Percentiles rank a stretch among this genome's conserved stretches.
Conservation (phyloP, 2,888 invertebrate species). For the Strigamia transsilvanica region DNA sequence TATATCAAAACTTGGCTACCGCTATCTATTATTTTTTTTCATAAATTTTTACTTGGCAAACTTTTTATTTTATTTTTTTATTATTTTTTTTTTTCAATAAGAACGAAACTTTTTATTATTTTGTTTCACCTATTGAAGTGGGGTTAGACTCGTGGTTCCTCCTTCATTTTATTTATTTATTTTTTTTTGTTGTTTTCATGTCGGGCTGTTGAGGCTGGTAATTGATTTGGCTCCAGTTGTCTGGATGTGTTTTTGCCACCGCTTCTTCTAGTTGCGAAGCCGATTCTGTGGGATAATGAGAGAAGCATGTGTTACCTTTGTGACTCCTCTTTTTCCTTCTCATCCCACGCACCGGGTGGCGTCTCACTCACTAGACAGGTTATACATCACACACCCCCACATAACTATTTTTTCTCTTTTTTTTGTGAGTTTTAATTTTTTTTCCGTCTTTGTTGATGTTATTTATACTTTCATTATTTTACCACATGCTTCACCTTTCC, state of each 20-base stretch:
- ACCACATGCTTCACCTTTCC: conserved; percentile 41
- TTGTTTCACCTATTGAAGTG: conserved; percentile 40
- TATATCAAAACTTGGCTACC: not conserved
- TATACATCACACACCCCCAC: conserved; percentile 44
- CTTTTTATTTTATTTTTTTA: not conserved
- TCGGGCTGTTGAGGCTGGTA: conserved; percentile 44
- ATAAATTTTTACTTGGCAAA: conserved; percentile 7
- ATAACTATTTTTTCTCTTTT: not conserved
- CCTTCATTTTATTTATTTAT: not conserved
- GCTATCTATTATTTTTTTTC: conserved; percentile 3
- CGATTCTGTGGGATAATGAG: conserved; percentile 54
- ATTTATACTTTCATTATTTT: conserved; percentile 49
- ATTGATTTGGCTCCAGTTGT: conserved; percentile 55
- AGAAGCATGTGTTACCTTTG: conserved; percentile 54
- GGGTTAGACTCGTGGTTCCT: conserved; percentile 31
- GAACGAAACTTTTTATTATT: conserved; percentile 3
- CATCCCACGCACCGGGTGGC: conserved; percentile 34
- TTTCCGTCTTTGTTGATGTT: conserved; percentile 24
- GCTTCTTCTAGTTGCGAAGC: conserved; percentile 53
- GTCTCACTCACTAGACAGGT: conserved; percentile 37
- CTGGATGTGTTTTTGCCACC: conserved; percentile 54
- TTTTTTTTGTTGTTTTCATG: conserved; percentile 33
- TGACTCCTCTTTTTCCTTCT: conserved; percentile 36
- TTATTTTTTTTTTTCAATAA: not conserved
- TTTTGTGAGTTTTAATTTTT: not conserved